Percentiles rank a stretch among this genome's conserved stretches.
phyloP scores from a whole-genome alignment of 2,797 vertebrate species.

The Scleropages formosus region DNA sequence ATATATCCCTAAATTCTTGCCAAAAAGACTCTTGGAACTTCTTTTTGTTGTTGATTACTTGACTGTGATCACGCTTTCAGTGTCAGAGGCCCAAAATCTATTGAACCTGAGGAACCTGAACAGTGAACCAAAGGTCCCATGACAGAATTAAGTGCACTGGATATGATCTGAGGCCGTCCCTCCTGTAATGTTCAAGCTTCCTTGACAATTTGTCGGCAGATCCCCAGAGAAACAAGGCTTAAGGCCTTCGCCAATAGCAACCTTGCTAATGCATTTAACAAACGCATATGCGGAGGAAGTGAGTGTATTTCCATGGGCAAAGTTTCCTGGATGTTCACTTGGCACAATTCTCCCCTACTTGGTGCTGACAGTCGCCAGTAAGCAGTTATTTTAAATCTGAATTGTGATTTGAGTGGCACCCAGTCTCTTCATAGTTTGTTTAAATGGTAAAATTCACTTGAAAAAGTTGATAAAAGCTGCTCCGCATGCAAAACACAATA shows the following conservation, averaged over 20 bases:
- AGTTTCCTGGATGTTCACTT: conserved; percentile 26
- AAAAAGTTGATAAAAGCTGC: conserved; percentile 48
- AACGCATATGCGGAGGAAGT: conserved; percentile 40
- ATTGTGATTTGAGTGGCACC: conserved; percentile 44
- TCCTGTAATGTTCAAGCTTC: conserved; percentile 54
- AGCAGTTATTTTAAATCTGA: conserved; percentile 54
- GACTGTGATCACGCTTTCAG: neutral
- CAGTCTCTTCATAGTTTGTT: conserved; percentile 35
- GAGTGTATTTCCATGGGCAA: conserved; percentile 41
- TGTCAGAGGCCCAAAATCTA: conserved; percentile 33
- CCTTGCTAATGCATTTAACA: conserved; percentile 51
- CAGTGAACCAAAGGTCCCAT: conserved; percentile 39
- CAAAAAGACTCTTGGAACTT: too few relatives aligned
- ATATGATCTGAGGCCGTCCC: conserved; percentile 42
- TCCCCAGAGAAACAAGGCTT: conserved; percentile 34
- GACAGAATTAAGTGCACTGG: conserved; percentile 38
- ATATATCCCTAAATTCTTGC: too few relatives aligned
- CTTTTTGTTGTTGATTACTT: neutral
- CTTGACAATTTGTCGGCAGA: conserved; percentile 51
- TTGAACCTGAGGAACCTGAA: too few relatives aligned
- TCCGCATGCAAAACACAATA: conserved; percentile 48
- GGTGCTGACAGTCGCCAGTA: conserved; percentile 52
- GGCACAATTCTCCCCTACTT: conserved; percentile 20
- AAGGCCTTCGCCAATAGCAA: conserved; percentile 57
- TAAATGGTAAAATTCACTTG: conserved; percentile 46